Base-by-base conservation (phyloP, 2,113 vertebrate genomes). In the Psilopsiagon aymara region DNA sequence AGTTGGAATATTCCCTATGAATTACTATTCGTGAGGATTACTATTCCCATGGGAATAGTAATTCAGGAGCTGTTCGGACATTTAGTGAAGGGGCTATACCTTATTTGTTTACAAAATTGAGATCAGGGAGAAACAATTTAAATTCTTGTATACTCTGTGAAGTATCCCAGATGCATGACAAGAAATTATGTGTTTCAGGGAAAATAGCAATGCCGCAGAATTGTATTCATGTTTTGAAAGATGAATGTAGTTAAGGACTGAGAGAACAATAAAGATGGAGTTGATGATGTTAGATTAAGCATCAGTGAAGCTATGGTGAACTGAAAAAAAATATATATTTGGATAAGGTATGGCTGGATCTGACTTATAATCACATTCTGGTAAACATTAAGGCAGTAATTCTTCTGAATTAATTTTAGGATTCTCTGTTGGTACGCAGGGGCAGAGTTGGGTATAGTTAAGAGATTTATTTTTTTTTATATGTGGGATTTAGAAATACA, bases 81-180 rank as follows among this genome's bases (percentile, higher is more conserved):
- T 82, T 59, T 60, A 82, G 44, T 44, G 35, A 87, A 35, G 62
- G 87, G 25, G 12, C 33, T 78, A 2, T n/a, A 77, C 68, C n/a
- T 94, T 29, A 86, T 74, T 86, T 60, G 12, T 63, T 88, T n/a
- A 71, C 60, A 74, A 95, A 94, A 51, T 39, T 43, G 37, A 81
- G 46, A 90, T 88, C 33, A 83, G 79, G 28, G 31, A 86, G 53
- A 67, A 93, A 37, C 16, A 62, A 7, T 81, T 60, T 74, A 29
- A 74, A 13, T 51, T 27, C 46, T 75, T 79, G 15, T 84, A 20
- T 46, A 14, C 43, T 87, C 3, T 33, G 16, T 13, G 64, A 68
- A 84, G 51, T 79, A 82, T 90, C 57, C 52, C 25, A 52, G 33
- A 43, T 91, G 29, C 1, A 4, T 92, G 46, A n/a, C 55, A 81